These are phyloP conservation scores for Lagorchestes hirsutus DNA, from an alignment of 2,797 vertebrate genomes.

Conservation along the genomic window DNA sequence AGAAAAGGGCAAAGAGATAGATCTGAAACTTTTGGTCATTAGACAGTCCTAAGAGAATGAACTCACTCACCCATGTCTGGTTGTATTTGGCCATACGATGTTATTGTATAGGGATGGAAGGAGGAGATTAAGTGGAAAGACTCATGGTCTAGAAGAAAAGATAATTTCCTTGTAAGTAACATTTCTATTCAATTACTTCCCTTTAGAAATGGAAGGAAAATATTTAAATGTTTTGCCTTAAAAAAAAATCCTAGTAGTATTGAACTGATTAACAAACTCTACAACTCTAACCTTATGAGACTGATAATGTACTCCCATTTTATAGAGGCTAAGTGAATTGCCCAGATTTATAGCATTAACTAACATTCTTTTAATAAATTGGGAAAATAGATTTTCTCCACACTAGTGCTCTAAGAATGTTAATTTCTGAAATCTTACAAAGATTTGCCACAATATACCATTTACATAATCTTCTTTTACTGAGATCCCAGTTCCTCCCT, in stretches of 20 bases:
- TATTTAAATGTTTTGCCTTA: neutral
- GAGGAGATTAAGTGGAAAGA: neutral
- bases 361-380: neutral
- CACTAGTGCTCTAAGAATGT: neutral
- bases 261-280: neutral
- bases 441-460: neutral
- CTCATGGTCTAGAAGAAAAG: neutral
- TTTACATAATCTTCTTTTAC: neutral
- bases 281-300: neutral
- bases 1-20: conserved; percentile 60
- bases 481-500: neutral
- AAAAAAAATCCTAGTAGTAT: neutral
- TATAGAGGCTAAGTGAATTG: neutral
- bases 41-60: conserved; percentile 68
- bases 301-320: neutral
- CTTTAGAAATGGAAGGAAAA: neutral
- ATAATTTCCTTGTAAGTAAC: neutral
- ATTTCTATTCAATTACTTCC: neutral
- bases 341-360: neutral
- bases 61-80: conserved; percentile 46
- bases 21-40: conserved; percentile 20
- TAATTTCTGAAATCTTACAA: neutral
- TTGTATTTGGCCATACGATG: conserved; percentile 30
- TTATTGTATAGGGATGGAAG: neutral
- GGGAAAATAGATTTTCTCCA: neutral